Evolutionary conservation across 1,140 invertebrate species (phyloP).

Genomic region (Lycorma delicatula): DNA sequence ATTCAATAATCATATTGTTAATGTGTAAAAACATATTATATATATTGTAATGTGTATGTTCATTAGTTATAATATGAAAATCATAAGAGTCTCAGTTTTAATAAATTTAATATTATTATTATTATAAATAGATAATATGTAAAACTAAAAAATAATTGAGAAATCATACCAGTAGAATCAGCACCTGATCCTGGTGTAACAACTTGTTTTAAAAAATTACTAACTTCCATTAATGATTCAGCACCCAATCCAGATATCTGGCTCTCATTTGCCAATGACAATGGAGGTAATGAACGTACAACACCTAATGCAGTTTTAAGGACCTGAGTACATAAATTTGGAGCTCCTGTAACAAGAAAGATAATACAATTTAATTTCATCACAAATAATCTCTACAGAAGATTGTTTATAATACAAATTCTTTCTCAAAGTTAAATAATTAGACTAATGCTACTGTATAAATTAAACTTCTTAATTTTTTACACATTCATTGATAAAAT

Average conservation of each 20-base stretch:
- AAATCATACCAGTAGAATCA: conserved; percentile 39
- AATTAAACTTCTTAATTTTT: no score
- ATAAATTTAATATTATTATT: not conserved
- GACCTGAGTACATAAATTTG: conserved; percentile 48
- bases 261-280: conserved; percentile 51
- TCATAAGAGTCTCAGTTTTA: not conserved
- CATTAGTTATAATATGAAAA: no score
- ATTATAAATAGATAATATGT: not conserved
- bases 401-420: no score
- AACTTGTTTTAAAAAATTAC: conserved; percentile 45
- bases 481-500: no score
- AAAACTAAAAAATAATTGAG: not conserved
- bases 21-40: no score
- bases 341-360: conserved; percentile 29
- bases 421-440: no score
- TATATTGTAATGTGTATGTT: no score
- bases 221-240: conserved; percentile 46
- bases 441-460: no score
- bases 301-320: conserved; percentile 48
- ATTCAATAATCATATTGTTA: no score
- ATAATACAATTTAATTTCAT: not conserved
- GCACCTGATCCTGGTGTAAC: conserved; percentile 44
- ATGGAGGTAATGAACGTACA: conserved; percentile 46
- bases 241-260: conserved; percentile 48
- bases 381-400: no score